Percentiles rank a stretch among this genome's conserved stretches.
These are phyloP conservation scores for Euleptes europaea DNA, from an alignment of 2,113 vertebrate species.

Conservation along the genomic window DNA sequence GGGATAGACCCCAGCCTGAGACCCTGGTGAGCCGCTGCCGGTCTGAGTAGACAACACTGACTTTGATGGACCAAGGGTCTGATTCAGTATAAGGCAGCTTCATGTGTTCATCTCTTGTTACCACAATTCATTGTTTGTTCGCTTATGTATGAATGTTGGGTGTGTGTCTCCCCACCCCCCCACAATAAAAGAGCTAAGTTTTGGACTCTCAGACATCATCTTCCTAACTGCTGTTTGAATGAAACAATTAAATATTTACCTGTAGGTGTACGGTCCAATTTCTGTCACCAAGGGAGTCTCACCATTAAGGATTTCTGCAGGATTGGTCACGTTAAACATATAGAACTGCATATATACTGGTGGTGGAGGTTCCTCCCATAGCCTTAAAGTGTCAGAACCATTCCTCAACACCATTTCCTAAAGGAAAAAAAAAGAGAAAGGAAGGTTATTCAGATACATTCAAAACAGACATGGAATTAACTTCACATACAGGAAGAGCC, in stretches of 20 bases:
- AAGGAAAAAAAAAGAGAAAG: constrained; percentile 42
- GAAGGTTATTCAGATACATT: neutral
- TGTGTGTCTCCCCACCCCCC: too few relatives aligned
- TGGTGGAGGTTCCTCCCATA: constrained; percentile 89
- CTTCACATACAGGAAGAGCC: neutral
- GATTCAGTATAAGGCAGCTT: too few relatives aligned
- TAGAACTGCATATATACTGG: constrained; percentile 92
- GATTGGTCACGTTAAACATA: constrained; percentile 93
- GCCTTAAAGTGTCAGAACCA: constrained; percentile 84
- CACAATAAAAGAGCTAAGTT: neutral
- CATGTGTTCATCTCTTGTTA: too few relatives aligned
- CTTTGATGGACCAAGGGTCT: too few relatives aligned
- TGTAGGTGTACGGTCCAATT: constrained; percentile 92
- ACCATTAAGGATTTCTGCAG: constrained; percentile 80
- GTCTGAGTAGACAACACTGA: too few relatives aligned
- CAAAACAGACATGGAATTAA: neutral
- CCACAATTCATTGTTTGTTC: too few relatives aligned
- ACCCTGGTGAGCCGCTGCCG: too few relatives aligned
- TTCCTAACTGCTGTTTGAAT: neutral
- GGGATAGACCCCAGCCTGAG: too few relatives aligned
- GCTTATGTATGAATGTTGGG: too few relatives aligned
- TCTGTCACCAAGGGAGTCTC: constrained; percentile 80
- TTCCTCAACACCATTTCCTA: constrained; percentile 89
- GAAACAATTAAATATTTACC: constrained; percentile 72
- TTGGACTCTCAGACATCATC: neutral